Base-by-base conservation (phyloP, 2,797 vertebrate genomes). In the Heliangelus exortis region DNA sequence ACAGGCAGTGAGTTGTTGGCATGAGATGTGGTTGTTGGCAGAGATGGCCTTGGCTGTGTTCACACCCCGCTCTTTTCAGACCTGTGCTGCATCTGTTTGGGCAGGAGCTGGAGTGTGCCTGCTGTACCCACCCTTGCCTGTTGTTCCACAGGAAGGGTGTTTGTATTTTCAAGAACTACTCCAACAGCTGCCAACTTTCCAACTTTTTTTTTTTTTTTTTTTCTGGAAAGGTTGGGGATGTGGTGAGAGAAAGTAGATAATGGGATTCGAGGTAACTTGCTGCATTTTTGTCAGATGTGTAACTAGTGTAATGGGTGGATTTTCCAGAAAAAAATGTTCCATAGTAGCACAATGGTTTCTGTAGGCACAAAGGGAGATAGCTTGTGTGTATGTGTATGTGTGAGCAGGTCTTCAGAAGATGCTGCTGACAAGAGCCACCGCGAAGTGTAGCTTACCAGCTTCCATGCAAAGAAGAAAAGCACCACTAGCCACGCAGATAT, bases 1-100 rank as follows among this genome's bases (percentile, higher is more conserved):
- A 10, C 8, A 3, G 0, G 4, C 3, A 28, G 51, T 3, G 57
- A 75, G 58, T n/a, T n/a, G n/a, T n/a, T n/a, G n/a, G n/a, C n/a
- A n/a, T n/a, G n/a, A n/a, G n/a, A n/a, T 22, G 21, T 9, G 21
- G 47, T 12, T 23, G 47, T 21, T 23, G 21, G 11, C 4, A 2
- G 36, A 48, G 72, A 1, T 53, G 57, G 23, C 15, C 0, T 7
- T 13, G 45, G 14, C 36, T 20, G 12, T 5, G 31, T 15, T 15
- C 4, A 4, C 33, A 18, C 54, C 4, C 29, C 9, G 26, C 14
- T n/a, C 14, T 53, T 19, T 9, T 47, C 5, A 25, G 66, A 22
- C 67, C 51, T 6, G 16, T 2, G 5, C 16, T 12, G 26, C 12
- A 16, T 59, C 51, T 54, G 28, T 59, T 84, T 39, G 67, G 31